Conservation (phyloP, 2,113 vertebrate genomes). For the Mustela nigripes region DNA sequence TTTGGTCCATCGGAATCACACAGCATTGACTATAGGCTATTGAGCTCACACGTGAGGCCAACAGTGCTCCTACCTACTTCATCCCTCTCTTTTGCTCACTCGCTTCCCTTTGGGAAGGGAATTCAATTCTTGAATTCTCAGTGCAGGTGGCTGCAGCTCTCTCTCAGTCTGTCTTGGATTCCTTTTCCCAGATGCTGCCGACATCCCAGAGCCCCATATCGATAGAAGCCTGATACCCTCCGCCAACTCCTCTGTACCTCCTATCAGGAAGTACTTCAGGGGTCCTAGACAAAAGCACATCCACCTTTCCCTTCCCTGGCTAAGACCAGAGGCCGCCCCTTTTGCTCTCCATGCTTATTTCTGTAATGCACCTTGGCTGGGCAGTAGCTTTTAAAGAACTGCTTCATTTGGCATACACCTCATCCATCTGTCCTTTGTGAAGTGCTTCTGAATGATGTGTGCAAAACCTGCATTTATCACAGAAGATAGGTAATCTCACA, state of each 20-base stretch:
- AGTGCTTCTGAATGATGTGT: conserved; percentile 1
- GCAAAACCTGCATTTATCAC: conserved; percentile 2
- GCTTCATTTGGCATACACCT: not conserved
- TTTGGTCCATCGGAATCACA: not conserved
- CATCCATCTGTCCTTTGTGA: not conserved
- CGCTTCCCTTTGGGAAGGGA: not conserved
- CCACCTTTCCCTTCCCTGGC: not conserved
- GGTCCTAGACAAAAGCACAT: not conserved
- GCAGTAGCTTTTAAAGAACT: not conserved
- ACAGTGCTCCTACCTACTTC: too few relatives aligned
- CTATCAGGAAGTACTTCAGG: not conserved
- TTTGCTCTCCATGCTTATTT: not conserved
- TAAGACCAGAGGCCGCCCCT: not conserved
- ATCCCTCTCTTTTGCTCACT: not conserved
- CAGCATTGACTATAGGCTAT: accelerated
- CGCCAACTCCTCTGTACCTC: not conserved
- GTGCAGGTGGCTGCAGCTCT: accelerated
- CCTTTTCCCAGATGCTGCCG: not conserved
- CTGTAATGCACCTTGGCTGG: not conserved
- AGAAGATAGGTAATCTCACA: not conserved
- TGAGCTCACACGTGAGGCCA: not conserved
- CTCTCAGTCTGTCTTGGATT: not conserved
- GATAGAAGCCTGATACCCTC: too few relatives aligned
- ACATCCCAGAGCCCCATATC: not conserved
- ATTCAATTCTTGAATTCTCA: not conserved